Evolutionary conservation across 2,113 vertebrate species (phyloP), one percentile per base, ranked within the genome.

Genomic region (Triplophysa rosa): DNA sequence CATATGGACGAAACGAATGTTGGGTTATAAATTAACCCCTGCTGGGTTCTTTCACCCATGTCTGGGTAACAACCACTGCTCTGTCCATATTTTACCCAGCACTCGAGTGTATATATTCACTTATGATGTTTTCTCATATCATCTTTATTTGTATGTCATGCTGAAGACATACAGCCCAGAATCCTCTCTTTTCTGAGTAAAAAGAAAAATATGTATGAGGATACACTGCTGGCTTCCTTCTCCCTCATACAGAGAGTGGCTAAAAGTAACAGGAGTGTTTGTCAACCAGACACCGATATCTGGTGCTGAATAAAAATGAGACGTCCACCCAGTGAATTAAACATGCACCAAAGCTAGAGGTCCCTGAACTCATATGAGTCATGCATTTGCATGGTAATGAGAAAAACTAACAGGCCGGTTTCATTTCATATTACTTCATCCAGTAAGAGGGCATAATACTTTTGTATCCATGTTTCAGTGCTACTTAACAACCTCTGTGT

Each of bases 251-350:
- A 37, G 40, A 37, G 40, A 17, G 65, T 26, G 29, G 24, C 29
- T 62, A 21, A 69, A 62, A 80, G 29, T 58, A 17, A 47, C 17
- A 42, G 26, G 37, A 78, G 65, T 67, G 54, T 19, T 71, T 58
- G 49, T 33, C 24, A 77, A 67, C 14, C 24, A 47, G 52, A 19
- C 17, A n/a, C 47, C 49, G 24, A 26, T 29, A 12, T 40, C 78
- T 79, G 17, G 40, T 67, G 62, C 23, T 9, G 63, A 58, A 61
- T 71, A 26, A 70, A 75, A 80, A 71, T 77, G 78, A 67, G 70
- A 80, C 71, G 56, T 79, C 29, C 61, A 66, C 42, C 52, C 40
- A 23, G 21, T 14, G 37, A 33, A 68, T 70, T 64, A 69, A 66
- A 77, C 47, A 47, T 61, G 24, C 62, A 40, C 74, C 52, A 67